Base-by-base conservation (phyloP, 2,888 invertebrate species). In the Drosophila stalkeri region DNA sequence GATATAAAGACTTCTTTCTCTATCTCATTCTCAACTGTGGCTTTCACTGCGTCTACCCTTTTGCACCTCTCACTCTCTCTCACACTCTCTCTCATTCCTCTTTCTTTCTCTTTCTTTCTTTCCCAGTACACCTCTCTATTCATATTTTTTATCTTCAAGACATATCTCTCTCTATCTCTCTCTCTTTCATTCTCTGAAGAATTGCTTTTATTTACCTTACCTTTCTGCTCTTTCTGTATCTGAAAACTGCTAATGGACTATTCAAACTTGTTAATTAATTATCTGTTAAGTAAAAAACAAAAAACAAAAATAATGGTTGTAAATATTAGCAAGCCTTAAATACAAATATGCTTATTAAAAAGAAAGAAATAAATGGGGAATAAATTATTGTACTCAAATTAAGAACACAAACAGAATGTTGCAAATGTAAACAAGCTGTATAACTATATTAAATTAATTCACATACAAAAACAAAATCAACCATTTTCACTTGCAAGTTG, bases 351-450 rank as follows among this genome's bases (percentile, higher is more conserved):
- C 23, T 7, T n/a, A 46, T 46, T 37, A 39, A 60, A 44, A 47
- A 2, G 12, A 16, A 18, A 18, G 14, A 51, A 61, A 70, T 27
- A 61, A 16, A 63, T 55, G 11, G 8, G 44, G 37, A 62, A 54
- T 52, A 63, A 80, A 80, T 66, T 81, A 62, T 68, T 83, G 68
- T 56, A 69, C 51, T 70, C 70, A 72, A 80, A 82, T 80, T 85
- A 73, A 80, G 73, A 81, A 57, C 41, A 71, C 82, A 82, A 77
- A 72, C 72, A 71, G 51, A 49, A 62, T 41, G 60, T 51, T 52
- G 33, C 56, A 64, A 47, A 41, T 44, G 63, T 61, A 56, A 72
- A 76, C 63, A 76, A 61, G 66, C 41, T 65, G 37, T 57, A 52
- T 59, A 59, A 73, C 73, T 74, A 41, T 35, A 82, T 82, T 77